Conservation (phyloP, 2,888 invertebrate species). For the Trichacis sp. region DNA sequence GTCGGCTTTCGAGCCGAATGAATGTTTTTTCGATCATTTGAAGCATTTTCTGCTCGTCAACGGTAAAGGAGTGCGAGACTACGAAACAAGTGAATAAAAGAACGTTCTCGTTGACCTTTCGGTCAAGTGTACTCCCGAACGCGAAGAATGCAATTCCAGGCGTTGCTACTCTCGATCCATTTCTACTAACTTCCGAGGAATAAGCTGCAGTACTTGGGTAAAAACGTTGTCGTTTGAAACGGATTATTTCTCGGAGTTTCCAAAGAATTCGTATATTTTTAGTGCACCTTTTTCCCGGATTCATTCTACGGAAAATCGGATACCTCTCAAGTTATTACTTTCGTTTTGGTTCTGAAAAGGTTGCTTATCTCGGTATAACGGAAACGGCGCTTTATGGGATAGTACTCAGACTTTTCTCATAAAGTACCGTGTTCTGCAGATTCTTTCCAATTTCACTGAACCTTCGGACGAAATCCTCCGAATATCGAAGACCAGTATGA, state of each 20-base stretch:
- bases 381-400: constrained; percentile 28
- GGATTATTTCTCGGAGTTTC: constrained; percentile 17
- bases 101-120: constrained; percentile 15
- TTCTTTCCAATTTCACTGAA: constrained; percentile 22
- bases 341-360: constrained; percentile 23
- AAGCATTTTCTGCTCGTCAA: too few relatives aligned
- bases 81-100: constrained; percentile 24
- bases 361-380: constrained; percentile 35
- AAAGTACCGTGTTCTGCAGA: constrained; percentile 42
- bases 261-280: neutral
- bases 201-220: neutral
- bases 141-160: constrained; percentile 29
- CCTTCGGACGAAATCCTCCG: constrained; percentile 14
- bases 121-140: constrained; percentile 16
- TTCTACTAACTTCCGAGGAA: constrained; percentile 20
- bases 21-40: too few relatives aligned
- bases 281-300: neutral
- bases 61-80: too few relatives aligned
- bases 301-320: constrained; percentile 33
- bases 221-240: neutral
- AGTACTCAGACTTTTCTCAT: constrained; percentile 50
- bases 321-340: constrained; percentile 22
- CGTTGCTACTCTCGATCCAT: constrained; percentile 26
- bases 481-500: too few relatives aligned
- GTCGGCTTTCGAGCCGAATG: too few relatives aligned